A percentile compares a stretch with the other conserved stretches of the same genome.
These are phyloP conservation scores for Xestoiulus laeticollis DNA, from an alignment of 2,888 invertebrate species.

Conservation along the genomic window DNA sequence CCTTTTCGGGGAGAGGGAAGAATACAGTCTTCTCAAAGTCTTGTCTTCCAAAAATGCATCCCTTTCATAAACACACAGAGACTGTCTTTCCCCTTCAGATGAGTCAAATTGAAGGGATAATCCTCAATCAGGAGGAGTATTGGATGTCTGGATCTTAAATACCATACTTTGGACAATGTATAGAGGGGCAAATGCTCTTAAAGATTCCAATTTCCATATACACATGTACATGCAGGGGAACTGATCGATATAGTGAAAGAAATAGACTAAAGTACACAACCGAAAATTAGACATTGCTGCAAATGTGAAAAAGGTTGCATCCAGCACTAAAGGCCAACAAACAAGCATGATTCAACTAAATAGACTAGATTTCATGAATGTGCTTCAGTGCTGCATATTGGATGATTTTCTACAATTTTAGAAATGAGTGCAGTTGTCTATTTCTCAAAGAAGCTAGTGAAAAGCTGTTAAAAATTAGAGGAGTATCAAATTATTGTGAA, in stretches of 20 bases:
- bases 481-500: too few species aligned
- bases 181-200: background rate
- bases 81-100: background rate
- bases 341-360: too few species aligned
- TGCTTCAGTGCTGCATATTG: too few species aligned
- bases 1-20: constrained; percentile 13
- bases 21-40: background rate
- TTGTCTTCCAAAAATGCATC: constrained; percentile 13
- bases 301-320: background rate
- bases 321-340: too few species aligned
- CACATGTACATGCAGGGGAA: too few species aligned
- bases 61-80: constrained; percentile 21
- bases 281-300: background rate
- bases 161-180: background rate
- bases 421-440: too few species aligned
- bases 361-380: too few species aligned
- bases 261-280: background rate
- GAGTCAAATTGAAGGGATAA: constrained; percentile 21
- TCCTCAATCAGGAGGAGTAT: constrained; percentile 23
- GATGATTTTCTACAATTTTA: too few species aligned
- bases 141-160: background rate
- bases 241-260: background rate
- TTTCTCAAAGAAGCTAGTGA: too few species aligned
- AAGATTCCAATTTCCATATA: background rate
- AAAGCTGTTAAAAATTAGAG: too few species aligned